Evolutionary conservation across 2,113 vertebrate species (phyloP), one percentile per base, ranked within the genome.

Genomic region (Xyliphius kryptos): DNA sequence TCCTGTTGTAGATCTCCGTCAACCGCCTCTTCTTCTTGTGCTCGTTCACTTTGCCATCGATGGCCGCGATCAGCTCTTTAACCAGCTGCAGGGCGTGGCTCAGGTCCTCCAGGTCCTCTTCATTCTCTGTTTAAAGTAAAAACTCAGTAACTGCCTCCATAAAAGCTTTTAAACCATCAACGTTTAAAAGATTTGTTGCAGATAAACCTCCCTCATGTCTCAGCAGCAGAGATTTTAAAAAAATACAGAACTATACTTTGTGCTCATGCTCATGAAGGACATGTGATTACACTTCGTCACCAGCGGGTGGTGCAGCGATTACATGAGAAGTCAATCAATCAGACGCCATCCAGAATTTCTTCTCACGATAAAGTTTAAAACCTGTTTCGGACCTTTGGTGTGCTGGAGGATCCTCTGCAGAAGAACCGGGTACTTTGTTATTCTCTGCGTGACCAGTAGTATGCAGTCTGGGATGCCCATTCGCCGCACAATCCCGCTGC

Each of bases 391-490:
- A 97, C 95, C 95, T 89, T 89, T 92, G 41, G 94, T 97, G 81
- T 92, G 90, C 63, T 93, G 91, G 32, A 97, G 74, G 74, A 99
- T 90, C 70, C 93, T 90, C 61, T 97, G 94, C 58, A 99, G 82
- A 61, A 99, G 76, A 47, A 97, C 92, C 0, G 96, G 95, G 73
- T 99, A 98, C 77, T 99, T 98, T 17, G 95, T 99, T 79, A 97
- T 96, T 71, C 96, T 87, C 81, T 99, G 96, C 3, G 96, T 99
- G 49, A 98, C 95, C 38, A 98, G 80, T 74, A 97, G 75, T 66
- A 98, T 97, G 81, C 96, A 99, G 73, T 99, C 96, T 12, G 94
- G 92, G 75, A 99, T 91, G 17, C 95, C 89, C 15, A 98, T 86
- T 5, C 96, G 83, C 37, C 94, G 86, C 51, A 99, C 95, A 2